Evolutionary conservation across 2,797 vertebrate species (phyloP), one percentile per base, ranked within the genome.

Genomic region (Pteropus rufus): DNA sequence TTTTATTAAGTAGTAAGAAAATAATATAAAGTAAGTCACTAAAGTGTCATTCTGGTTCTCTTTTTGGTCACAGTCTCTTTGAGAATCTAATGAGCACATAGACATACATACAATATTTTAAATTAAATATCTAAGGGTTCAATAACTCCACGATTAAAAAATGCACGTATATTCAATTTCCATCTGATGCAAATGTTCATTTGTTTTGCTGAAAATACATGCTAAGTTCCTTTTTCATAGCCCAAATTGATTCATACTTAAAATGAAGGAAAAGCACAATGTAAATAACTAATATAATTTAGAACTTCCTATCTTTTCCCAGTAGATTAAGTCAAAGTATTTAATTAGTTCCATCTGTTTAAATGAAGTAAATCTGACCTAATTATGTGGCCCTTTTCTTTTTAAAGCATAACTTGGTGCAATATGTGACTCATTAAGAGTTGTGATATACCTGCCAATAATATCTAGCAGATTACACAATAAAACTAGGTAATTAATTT

Each of bases 401-500:
- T 97, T 96, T 83, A 24, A 41, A 52, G 34, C 80, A 65, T 46
- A 79, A 5, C 12, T 84, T 5, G 39, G 36, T 19, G 12, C n/a
- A 96, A 83, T 72, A 54, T 44, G 81, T 60, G 83, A 10, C 18
- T 94, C 56, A 73, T 94, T 93, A 94, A 49, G 91, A 72, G 62
- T 93, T 65, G 44, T 54, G 52, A 64, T 77, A 90, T 64, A n/a
- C 15, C 54, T 93, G 31, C 23, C 94, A 97, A 94, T 97, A 76
- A 90, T 95, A 93, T 87, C 41, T 2, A 92, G 16, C 52, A 95
- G 31, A 96, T 46, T 90, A 26, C 10, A 96, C 60, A 75, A 92
- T 94, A 83, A 92, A 94, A 96, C 62, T 5, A 93, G 46, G 86
- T 93, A 95, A 96, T 97, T 90, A 94, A 92, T 15, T 16, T 62